These are phyloP conservation scores for Aproaerema taeniolella DNA, from an alignment of 2,888 invertebrate genomes.

Conservation along the genomic window DNA sequence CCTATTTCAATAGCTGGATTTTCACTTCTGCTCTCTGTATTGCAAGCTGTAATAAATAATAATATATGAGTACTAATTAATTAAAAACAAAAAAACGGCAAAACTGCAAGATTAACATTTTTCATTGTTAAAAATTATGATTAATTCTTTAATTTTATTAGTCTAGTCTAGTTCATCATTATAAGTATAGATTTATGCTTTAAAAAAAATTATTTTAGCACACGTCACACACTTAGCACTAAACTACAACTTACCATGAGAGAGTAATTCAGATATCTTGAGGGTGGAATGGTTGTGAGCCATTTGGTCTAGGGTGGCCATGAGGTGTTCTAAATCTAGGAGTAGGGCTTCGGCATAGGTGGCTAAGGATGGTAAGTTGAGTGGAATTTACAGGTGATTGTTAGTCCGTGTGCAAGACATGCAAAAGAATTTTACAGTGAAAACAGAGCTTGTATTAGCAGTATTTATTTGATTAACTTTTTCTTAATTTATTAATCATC, in stretches of 20 bases:
- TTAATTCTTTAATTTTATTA: too few species aligned
- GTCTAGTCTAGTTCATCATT: too few species aligned
- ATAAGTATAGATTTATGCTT: too few species aligned
- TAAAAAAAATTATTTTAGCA: too few species aligned
- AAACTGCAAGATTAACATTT: too few species aligned
- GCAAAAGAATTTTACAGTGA: conserved; percentile 61
- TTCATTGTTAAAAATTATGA: too few species aligned
- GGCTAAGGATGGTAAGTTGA: conserved; percentile 60
- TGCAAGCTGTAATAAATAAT: conserved; percentile 63
- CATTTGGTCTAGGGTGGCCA: conserved; percentile 77
- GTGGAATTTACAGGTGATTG: conserved; percentile 53
- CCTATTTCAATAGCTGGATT: conserved; percentile 34
- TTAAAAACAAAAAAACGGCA: too few species aligned
- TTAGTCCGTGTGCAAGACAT: conserved; percentile 74
- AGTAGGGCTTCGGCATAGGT: conserved; percentile 75
- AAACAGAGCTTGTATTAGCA: conserved; percentile 24
- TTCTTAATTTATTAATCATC: conserved; percentile 2
- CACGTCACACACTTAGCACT: too few species aligned
- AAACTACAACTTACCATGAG: conserved; percentile 74
- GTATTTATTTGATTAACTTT: conserved; percentile 3
- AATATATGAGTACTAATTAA: too few species aligned
- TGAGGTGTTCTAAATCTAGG: conserved; percentile 76
- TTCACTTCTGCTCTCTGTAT: conserved; percentile 48
- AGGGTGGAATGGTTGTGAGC: conserved; percentile 72
- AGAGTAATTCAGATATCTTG: conserved; percentile 72